Evolutionary conservation across 2,888 invertebrate genomes (phyloP), one percentile per base, ranked within the genome.

Genomic region (Pharmacophagus antenor): DNA sequence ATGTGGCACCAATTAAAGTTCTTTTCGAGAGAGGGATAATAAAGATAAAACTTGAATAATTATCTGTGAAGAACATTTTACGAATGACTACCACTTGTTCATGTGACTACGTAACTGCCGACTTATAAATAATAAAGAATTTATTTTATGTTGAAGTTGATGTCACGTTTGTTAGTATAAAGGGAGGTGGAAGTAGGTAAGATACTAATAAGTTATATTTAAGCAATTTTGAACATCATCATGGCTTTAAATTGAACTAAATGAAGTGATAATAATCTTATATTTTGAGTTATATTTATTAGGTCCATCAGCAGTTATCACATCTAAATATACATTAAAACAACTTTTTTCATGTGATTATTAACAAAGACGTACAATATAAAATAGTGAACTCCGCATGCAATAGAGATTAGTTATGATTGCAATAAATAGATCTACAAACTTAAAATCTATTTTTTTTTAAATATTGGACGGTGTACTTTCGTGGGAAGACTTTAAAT

Each of bases 1-100:
- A 88, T 87, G 84, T 88, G 88, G 85, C 76, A 84, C 80, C 87
- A 88, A 88, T 88, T 88, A 88, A 80, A 85, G 79, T 82, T 85
- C 80, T 86, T 86, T 85, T 82, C 82, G 76, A 74, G 75, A 79
- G 80, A 80, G 80, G 61, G 69, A 78, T 82, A 84, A 85, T 85
- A 84, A 84, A 88, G 87, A 88, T 87, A 86, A 84, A 79, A 79
- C 69, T 68, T 84, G 82, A 87, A 82, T 87, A 87, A 87, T 87
- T 79, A 83, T 77, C 83, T 84, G 85, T 83, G 80, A 79, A 85
- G 79, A 82, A 81, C 75, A 74, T 79, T 83, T 84, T 79, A 86
- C 84, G 86, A 85, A 84, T 84, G 87, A 82, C 74, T 84, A 77
- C 82, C 78, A 77, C 80, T 81, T 77, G 78, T 76, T 79, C 79